Percentiles rank a stretch among this genome's conserved stretches.
phyloP scores from a whole-genome alignment of 1,140 invertebrate species.

The Pogonomyrmex californicus region DNA sequence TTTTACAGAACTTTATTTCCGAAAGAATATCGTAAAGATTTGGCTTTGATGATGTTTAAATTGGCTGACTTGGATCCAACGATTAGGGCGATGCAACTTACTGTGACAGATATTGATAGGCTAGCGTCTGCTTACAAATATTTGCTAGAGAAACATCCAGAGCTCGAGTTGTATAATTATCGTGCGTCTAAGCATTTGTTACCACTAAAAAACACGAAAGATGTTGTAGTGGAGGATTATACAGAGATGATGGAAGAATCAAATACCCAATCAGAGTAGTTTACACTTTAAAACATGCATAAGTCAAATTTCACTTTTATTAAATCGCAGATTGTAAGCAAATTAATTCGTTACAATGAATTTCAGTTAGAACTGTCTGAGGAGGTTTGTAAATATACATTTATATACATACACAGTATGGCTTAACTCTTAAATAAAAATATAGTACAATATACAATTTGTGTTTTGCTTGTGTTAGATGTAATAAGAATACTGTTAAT shows the following conservation, averaged over 20 bases:
- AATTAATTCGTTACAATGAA: slow-evolving; percentile 58
- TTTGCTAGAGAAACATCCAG: slow-evolving; percentile 91
- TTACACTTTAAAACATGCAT: background rate
- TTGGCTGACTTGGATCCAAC: slow-evolving; percentile 92
- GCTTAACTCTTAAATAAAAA: slow-evolving; percentile 77
- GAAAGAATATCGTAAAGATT: slow-evolving; percentile 88
- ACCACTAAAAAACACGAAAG: slow-evolving; percentile 16
- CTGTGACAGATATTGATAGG: slow-evolving; percentile 92
- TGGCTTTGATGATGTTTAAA: slow-evolving; percentile 91
- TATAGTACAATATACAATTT: slow-evolving; percentile 80
- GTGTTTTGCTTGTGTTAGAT: slow-evolving; percentile 65
- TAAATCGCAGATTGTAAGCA: slow-evolving; percentile 67
- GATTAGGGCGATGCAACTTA: slow-evolving; percentile 90
- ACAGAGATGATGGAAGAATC: background rate
- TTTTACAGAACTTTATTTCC: slow-evolving; percentile 93
- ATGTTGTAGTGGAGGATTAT: slow-evolving; percentile 58
- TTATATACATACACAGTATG: slow-evolving; percentile 77
- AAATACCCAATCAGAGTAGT: background rate
- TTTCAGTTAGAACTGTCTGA: slow-evolving; percentile 61
- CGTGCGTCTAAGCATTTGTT: slow-evolving; percentile 87
- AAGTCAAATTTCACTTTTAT: slow-evolving; percentile 69
- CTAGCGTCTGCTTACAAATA: slow-evolving; percentile 93
- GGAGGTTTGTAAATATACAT: slow-evolving; percentile 74
- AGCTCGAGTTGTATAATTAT: slow-evolving; percentile 90
- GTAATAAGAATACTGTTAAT: slow-evolving; percentile 71